Evolutionary conservation across 2,888 invertebrate species (phyloP), one percentile per base, ranked within the genome.

Genomic region (Yponomeuta plumbellus): DNA sequence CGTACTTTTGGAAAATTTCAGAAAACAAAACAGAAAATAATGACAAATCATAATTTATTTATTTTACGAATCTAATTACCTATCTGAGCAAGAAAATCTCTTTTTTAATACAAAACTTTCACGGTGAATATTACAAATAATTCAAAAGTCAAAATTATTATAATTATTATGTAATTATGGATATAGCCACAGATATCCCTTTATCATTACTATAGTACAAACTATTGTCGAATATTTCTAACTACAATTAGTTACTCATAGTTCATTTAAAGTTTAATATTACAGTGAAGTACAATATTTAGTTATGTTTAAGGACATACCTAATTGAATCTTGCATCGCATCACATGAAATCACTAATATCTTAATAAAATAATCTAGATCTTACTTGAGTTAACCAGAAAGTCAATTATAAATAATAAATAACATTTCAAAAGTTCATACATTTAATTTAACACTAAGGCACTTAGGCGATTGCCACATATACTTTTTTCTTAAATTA

Each of bases 11-110:
- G 3, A 2, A 1, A 22, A 23, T 23, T 5, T 21, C 10, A n/a
- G 2, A n/a, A 23, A 61, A 17, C 11, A n/a, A 26, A 26, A 26
- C 21, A 58, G 0, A 22, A 8, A 3, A 23, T 23, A 11, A 2
- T 59, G 20, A 44, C 61, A 67, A 65, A 26, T 62, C 39, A 39
- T 65, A 65, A 66, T 26, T 57, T 65, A 65, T 64, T 40, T 21
- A 13, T 62, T 63, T 39, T 22, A 44, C 11, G 20, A 26, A 39
- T 21, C 57, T 17, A 66, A 34, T 21, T 68, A 67, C 66, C 67
- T 67, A 66, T 68, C 68, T 71, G 70, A 71, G 70, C 70, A 70
- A 70, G 65, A 70, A 61, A 39, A 39, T n/a, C 26, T 34, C 22
- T 39, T 34, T 62, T 39, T 39, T 26, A 62, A 26, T 39, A 62